Evolutionary conservation across 2,888 invertebrate species (phyloP).

Genomic region (Meganola albula): DNA sequence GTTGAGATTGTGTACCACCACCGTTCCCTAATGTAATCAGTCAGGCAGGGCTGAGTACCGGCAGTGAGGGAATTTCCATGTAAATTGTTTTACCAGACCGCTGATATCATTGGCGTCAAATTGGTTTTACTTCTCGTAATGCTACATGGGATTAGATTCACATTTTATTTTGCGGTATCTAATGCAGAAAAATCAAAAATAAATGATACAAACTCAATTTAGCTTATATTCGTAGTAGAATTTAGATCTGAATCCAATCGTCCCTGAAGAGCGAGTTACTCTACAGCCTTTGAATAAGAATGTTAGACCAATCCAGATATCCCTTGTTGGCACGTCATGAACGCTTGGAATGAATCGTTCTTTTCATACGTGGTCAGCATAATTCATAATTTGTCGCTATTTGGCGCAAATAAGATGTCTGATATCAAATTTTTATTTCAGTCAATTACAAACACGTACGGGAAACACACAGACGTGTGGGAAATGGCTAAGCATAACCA

Average conservation of each 20-base stretch:
- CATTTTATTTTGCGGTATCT: no score
- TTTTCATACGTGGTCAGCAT: conserved; percentile 29
- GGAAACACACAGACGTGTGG: no score
- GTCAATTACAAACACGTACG: no score
- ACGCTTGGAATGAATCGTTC: conserved; percentile 29
- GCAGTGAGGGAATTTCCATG: conserved; percentile 33
- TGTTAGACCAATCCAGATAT: conserved; percentile 26
- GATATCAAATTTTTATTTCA: conserved; percentile 1
- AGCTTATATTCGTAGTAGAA: no score
- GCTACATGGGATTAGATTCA: no score
- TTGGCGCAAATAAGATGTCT: conserved; percentile 5
- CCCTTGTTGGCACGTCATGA: conserved; percentile 29
- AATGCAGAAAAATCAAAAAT: no score
- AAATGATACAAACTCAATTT: no score
- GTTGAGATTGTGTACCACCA: conserved; percentile 12
- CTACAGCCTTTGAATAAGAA: conserved; percentile 20
- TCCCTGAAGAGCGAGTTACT: conserved; percentile 7
- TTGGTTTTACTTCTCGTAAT: conserved; percentile 14
- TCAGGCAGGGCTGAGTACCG: conserved; percentile 28
- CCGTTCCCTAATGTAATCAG: conserved; percentile 39
- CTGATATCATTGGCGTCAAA: conserved; percentile 31
- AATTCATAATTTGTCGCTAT: conserved; percentile 10
- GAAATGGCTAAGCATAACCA: no score
- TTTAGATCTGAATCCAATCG: no score
- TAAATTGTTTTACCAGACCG: conserved; percentile 41